Conservation (phyloP, 2,113 vertebrate genomes). For the Verasper variegatus region DNA sequence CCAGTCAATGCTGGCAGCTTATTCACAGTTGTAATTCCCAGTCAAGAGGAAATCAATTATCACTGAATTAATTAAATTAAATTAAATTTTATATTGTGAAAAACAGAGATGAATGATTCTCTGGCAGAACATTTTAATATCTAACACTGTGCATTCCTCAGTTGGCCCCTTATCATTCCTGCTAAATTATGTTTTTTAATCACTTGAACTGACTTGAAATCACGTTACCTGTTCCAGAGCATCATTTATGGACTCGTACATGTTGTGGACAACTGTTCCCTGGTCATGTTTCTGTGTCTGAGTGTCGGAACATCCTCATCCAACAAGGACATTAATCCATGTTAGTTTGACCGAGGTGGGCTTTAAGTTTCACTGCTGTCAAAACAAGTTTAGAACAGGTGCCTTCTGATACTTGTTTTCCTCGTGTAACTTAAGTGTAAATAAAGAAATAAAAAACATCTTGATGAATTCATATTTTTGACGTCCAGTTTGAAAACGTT, state of each 20-base stretch:
- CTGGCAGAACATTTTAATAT: background rate
- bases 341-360: background rate
- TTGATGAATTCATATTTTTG: background rate
- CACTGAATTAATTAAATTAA: no score
- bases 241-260: conserved; percentile 3
- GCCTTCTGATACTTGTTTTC: background rate
- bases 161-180: background rate
- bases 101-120: background rate
- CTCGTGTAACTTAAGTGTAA: background rate
- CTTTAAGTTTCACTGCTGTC: conserved; percentile 8
- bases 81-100: background rate
- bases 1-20: background rate
- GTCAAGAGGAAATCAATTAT: conserved; percentile 37
- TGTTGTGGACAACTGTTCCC: background rate
- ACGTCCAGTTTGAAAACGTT: background rate
- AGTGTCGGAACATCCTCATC: background rate
- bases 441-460: background rate
- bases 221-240: background rate
- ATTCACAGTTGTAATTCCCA: background rate
- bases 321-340: background rate
- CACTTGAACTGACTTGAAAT: background rate
- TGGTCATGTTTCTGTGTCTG: conserved; percentile 14
- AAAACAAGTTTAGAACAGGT: conserved; percentile 3
- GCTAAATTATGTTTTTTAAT: background rate
- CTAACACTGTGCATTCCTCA: background rate